phyloP scores from a whole-genome alignment of 1,140 invertebrate species.

The Anastrepha ludens region DNA sequence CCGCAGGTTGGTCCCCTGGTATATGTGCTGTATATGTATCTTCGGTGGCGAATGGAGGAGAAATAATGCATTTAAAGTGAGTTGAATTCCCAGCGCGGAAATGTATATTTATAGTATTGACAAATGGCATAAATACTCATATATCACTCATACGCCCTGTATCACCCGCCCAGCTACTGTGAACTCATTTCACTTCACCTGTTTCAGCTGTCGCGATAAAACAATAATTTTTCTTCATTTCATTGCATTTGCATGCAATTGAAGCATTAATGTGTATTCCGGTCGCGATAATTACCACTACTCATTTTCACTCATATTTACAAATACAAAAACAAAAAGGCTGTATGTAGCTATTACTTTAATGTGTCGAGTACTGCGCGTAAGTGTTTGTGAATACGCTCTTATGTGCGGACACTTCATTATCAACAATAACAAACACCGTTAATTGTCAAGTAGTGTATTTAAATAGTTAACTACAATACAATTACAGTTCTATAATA shows the following conservation, averaged over 20 bases:
- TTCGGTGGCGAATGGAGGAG: no score
- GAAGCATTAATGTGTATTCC: background rate
- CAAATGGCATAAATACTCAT: no score
- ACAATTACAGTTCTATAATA: background rate
- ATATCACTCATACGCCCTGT: conserved; percentile 17
- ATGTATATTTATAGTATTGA: no score
- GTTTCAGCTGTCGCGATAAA: background rate
- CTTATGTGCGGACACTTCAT: background rate
- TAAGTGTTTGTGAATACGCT: background rate
- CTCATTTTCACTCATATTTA: background rate
- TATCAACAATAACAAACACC: background rate
- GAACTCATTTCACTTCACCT: background rate
- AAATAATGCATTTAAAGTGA: no score
- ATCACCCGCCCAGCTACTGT: background rate
- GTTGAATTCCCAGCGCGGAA: no score
- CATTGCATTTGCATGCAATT: conserved; percentile 14
- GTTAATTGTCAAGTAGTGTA: background rate
- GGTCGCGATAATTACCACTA: background rate
- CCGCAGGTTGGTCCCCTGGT: no score
- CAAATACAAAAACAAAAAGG: no score
- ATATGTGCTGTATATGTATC: no score
- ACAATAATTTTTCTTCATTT: background rate
- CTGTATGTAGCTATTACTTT: background rate
- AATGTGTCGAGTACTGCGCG: no score
- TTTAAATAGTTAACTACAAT: conserved; percentile 3